Percentiles rank a stretch among this genome's conserved stretches.
phyloP scores from a whole-genome alignment of 2,888 invertebrate genomes.

The Diaphora mendica region DNA sequence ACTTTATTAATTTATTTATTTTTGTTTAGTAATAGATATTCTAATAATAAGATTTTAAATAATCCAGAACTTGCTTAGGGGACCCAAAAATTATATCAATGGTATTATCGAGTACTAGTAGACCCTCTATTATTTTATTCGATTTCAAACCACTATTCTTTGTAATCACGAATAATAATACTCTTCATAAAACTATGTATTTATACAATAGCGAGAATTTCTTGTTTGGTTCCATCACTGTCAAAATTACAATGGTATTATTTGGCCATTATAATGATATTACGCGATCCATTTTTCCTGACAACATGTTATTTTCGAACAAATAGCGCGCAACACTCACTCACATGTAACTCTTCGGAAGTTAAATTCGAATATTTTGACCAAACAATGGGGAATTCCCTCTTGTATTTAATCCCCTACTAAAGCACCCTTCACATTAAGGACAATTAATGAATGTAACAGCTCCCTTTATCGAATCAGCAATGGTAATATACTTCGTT shows the following conservation, averaged over 20 bases:
- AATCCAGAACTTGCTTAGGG: not conserved
- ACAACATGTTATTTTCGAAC: conserved; percentile 49
- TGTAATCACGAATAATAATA: conserved; percentile 21
- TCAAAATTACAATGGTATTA: conserved; percentile 39
- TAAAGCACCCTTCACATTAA: conserved; percentile 73
- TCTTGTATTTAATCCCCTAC: conserved; percentile 68
- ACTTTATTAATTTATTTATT: not conserved
- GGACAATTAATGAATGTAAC: conserved; percentile 82
- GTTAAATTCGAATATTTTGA: conserved; percentile 79
- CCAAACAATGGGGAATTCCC: conserved; percentile 76
- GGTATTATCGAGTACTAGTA: conserved; percentile 13
- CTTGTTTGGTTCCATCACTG: conserved; percentile 36
- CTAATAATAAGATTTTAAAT: not conserved
- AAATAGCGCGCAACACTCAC: conserved; percentile 45
- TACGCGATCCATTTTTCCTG: conserved; percentile 41
- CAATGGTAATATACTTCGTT: conserved; percentile 79
- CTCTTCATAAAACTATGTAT: conserved; percentile 19
- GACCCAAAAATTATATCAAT: not conserved
- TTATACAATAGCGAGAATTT: conserved; percentile 25
- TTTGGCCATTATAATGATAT: conserved; percentile 43
- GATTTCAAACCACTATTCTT: conserved; percentile 12
- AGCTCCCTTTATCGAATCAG: conserved; percentile 78
- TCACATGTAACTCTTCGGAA: conserved; percentile 64
- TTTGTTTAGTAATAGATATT: not conserved
- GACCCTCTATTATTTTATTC: conserved; percentile 16